Base-by-base conservation (phyloP, 1,140 invertebrate genomes). In the Drosophila micromelanica region DNA sequence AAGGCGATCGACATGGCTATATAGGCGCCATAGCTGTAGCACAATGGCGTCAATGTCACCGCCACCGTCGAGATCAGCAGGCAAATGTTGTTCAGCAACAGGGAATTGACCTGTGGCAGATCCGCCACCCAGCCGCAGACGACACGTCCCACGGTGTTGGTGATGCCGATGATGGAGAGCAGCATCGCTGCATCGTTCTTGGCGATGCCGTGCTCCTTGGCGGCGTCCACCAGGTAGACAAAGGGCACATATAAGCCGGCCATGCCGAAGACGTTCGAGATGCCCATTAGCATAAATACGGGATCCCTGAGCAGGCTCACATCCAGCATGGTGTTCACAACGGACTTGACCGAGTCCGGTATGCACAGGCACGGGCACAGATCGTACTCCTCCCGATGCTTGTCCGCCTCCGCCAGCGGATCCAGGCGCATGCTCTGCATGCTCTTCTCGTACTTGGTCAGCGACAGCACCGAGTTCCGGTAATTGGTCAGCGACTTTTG, bases 241-340 rank as follows among this genome's bases (percentile, higher is more conserved):
- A 99, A 99, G 32, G 98, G 98, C 45, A 99, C 96, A 92, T 98
- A 99, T 46, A 99, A 95, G 42, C 98, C 98, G 49, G 98, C 95
- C 93, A 94, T 94, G 71, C 97, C 98, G 91, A 99, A 97, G 0
- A 99, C 94, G 92, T 99, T 99, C 63, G 97, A 98, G 11, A 99
- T 94, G 61, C 97, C 98, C 76, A 99, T 97, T 6, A 98, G 93
- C 92, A 98, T 95, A 92, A 99, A 99, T 27, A 98, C 96, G 1
- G 97, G 97, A 93, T 99, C 95, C 69, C 95, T 97, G 30, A 99
- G 93, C 30, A 99, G 93, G 43, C 96, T 96, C 76, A 98, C 94
- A 92, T 99, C 98, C 94, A 99, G 93, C 97, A 99, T 99, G 55
- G 98, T 97, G n/a, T 94, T 93, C 38, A 98, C 93, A 11, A 96